Evolutionary conservation across 1,140 invertebrate species (phyloP).

Genomic region (Zaprionus africanus): DNA sequence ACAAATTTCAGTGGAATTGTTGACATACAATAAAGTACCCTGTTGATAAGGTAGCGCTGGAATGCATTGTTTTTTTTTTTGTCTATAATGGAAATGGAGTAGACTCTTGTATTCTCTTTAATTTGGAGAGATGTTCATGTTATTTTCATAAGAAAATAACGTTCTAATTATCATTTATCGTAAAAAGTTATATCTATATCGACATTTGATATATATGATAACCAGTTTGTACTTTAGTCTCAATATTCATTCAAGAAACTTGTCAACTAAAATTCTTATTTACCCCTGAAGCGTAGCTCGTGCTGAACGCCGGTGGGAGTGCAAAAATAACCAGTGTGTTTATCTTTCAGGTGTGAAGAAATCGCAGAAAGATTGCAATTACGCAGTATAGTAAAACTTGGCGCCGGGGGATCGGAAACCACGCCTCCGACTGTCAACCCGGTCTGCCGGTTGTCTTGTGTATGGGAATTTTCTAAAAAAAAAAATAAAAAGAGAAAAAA

Average conservation of each 20-base stretch:
- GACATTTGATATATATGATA: no score
- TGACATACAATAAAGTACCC: conserved; percentile 7
- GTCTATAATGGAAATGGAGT: conserved; percentile 2
- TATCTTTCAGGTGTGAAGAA: conserved; percentile 22
- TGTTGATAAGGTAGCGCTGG: conserved; percentile 25
- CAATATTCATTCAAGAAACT: not conserved
- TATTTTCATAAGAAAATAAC: not conserved
- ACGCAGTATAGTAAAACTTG: conserved; percentile 36
- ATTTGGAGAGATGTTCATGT: not conserved
- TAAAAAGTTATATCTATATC: no score
- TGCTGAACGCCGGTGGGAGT: not conserved
- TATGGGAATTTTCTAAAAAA: conserved; percentile 1
- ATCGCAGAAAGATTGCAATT: conserved; percentile 42
- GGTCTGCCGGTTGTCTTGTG: conserved; percentile 8
- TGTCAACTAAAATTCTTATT: not conserved
- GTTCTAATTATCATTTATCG: no score
- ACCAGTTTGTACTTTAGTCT: not conserved
- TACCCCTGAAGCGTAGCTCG: not conserved
- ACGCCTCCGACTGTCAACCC: conserved; percentile 5
- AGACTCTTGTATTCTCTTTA: not conserved
- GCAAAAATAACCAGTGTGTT: not conserved
- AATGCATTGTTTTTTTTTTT: conserved; percentile 8
- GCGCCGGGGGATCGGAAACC: not conserved
- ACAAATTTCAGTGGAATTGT: conserved; percentile 34
- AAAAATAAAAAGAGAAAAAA: not conserved